Percentiles rank a stretch among this genome's conserved stretches.
Evolutionary conservation across 1,140 invertebrate genomes (phyloP).

Genomic region (Apocrypta bakeri): DNA sequence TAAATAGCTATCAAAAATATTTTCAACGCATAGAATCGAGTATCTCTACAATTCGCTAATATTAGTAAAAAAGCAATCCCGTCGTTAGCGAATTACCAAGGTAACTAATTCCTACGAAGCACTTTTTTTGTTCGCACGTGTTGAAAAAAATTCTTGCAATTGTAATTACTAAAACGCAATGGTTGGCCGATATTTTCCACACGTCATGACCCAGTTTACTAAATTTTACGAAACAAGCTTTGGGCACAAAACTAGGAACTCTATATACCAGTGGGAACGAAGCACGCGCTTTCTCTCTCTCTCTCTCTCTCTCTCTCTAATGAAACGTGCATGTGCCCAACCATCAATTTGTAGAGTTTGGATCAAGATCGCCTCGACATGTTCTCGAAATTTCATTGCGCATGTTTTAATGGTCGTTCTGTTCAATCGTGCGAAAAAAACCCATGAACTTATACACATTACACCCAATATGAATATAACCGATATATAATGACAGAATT

Average conservation of each 20-base stretch:
- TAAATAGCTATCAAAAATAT: too few relatives aligned
- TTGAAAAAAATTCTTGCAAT: background rate
- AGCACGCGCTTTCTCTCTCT: too few relatives aligned
- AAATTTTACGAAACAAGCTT: background rate
- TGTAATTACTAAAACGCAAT: background rate
- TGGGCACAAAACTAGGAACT: background rate
- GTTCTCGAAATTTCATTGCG: background rate
- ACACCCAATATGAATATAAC: background rate
- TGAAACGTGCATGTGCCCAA: background rate
- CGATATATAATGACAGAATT: slow-evolving; percentile 10
- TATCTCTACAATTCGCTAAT: too few relatives aligned
- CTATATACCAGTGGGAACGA: background rate
- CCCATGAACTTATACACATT: background rate
- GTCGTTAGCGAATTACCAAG: too few relatives aligned
- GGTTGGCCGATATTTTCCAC: background rate
- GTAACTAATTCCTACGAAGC: too few relatives aligned
- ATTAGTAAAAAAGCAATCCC: too few relatives aligned
- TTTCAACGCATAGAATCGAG: too few relatives aligned
- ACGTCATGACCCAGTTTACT: background rate
- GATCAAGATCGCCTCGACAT: background rate
- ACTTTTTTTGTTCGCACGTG: too few relatives aligned
- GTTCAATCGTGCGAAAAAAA: background rate
- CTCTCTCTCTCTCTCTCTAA: too few relatives aligned
- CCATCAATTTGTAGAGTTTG: background rate
- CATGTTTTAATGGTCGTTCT: background rate